A percentile compares a stretch with the other conserved stretches of the same genome.
Conservation (phyloP, 2,797 vertebrate genomes). For the Gymnopithys bicolor region DNA sequence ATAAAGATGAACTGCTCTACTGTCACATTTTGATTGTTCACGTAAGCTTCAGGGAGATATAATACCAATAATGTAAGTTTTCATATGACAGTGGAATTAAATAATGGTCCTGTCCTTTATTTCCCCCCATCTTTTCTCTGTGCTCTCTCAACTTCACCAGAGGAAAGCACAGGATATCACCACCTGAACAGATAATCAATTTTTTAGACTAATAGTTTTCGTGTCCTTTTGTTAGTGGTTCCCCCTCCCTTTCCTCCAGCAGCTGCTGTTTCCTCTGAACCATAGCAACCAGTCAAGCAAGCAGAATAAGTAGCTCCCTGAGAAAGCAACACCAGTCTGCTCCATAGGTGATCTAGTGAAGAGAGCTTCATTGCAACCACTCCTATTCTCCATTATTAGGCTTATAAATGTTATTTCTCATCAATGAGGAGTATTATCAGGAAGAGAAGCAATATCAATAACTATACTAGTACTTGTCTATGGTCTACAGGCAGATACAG, state of each 20-base stretch:
- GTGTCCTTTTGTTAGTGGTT: conserved; percentile 28
- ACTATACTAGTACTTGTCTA: not conserved
- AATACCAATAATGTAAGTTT: not conserved
- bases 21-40: not conserved
- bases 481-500: not conserved
- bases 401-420: not conserved
- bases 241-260: not conserved
- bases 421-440: not conserved
- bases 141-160: not conserved
- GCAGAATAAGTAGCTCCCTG: not conserved
- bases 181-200: conserved; percentile 24
- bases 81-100: not conserved
- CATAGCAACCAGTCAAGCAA: conserved; percentile 59
- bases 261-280: conserved; percentile 57
- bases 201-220: conserved; percentile 41
- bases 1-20: not conserved
- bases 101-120: not conserved
- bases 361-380: conserved; percentile 5
- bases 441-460: not conserved
- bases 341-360: not conserved
- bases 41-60: not conserved
- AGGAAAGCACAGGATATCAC: conserved; percentile 11
- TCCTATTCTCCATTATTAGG: not conserved
- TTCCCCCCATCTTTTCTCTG: not conserved
- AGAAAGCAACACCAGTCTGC: conserved; percentile 14